A percentile compares a stretch with the other conserved stretches of the same genome.
phyloP scores from a whole-genome alignment of 2,797 vertebrate genomes.

The Neoniphon sammara region DNA sequence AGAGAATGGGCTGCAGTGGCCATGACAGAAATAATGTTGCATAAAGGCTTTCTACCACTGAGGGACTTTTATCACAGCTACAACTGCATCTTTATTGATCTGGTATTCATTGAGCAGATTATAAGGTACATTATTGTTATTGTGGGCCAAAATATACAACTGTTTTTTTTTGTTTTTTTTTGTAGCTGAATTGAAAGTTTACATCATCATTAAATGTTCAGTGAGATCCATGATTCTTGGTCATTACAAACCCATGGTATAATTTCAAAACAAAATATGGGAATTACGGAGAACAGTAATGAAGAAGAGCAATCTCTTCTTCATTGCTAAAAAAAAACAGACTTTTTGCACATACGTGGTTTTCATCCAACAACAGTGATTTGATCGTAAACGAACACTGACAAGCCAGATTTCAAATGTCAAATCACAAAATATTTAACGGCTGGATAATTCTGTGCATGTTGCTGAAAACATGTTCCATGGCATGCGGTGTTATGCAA shows the following conservation, averaged over 20 bases:
- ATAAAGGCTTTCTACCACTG: too few relatives aligned
- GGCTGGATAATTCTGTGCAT: neutral
- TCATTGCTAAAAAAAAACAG: neutral
- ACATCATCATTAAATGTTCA: neutral
- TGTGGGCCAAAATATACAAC: too few relatives aligned
- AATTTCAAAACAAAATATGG: too few relatives aligned
- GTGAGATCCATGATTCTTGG: neutral
- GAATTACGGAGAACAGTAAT: too few relatives aligned
- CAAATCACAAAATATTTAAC: neutral
- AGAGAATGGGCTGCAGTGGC: neutral
- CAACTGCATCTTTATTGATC: too few relatives aligned
- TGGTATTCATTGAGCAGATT: too few relatives aligned
- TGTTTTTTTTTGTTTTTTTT: neutral
- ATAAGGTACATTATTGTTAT: too few relatives aligned
- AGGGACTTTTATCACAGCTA: neutral
- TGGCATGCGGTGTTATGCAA: constrained; percentile 39
- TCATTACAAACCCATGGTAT: neutral
- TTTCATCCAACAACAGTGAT: too few relatives aligned
- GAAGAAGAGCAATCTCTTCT: neutral
- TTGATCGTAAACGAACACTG: neutral
- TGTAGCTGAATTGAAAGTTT: neutral
- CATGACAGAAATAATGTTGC: neutral
- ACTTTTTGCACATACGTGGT: too few relatives aligned
- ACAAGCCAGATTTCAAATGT: neutral
- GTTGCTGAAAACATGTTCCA: constrained; percentile 28